These are phyloP conservation scores for Dromaius novaehollandiae DNA, from an alignment of 2,113 vertebrate species.

Conservation along the genomic window DNA sequence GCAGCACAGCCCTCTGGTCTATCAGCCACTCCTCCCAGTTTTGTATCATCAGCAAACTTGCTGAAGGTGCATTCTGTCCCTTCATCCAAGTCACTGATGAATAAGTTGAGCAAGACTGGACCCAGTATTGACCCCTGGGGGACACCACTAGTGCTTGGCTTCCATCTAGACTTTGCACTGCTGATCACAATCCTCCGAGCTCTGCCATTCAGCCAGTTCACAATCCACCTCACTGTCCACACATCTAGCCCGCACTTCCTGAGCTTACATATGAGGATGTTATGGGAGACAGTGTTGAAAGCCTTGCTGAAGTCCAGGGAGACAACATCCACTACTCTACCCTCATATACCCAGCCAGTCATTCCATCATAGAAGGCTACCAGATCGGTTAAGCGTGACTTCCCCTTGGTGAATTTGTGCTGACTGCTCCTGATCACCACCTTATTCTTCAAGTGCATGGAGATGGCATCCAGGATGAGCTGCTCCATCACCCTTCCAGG, in stretches of 20 bases:
- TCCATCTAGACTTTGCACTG: neutral
- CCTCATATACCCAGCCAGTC: neutral
- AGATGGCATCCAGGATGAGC: neutral
- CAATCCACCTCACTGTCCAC: neutral
- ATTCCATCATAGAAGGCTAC: neutral
- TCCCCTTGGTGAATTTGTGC: neutral
- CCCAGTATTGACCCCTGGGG: neutral
- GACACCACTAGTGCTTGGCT: neutral
- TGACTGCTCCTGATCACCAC: neutral
- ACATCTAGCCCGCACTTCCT: neutral
- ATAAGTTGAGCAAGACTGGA: neutral
- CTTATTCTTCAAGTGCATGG: neutral
- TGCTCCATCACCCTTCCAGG: neutral
- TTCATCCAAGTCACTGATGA: neutral
- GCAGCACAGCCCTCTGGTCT: neutral
- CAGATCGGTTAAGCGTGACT: neutral
- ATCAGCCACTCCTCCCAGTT: neutral
- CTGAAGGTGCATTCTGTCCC: neutral
- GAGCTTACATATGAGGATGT: neutral
- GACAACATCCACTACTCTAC: neutral
- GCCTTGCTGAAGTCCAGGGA: neutral
- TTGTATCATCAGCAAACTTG: neutral
- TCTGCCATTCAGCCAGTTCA: neutral
- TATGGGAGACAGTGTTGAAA: neutral
- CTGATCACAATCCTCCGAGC: neutral